Percentiles rank a stretch among this genome's conserved stretches.
These are phyloP conservation scores for Lepus europaeus DNA, from an alignment of 2,113 vertebrate species.

Conservation along the genomic window DNA sequence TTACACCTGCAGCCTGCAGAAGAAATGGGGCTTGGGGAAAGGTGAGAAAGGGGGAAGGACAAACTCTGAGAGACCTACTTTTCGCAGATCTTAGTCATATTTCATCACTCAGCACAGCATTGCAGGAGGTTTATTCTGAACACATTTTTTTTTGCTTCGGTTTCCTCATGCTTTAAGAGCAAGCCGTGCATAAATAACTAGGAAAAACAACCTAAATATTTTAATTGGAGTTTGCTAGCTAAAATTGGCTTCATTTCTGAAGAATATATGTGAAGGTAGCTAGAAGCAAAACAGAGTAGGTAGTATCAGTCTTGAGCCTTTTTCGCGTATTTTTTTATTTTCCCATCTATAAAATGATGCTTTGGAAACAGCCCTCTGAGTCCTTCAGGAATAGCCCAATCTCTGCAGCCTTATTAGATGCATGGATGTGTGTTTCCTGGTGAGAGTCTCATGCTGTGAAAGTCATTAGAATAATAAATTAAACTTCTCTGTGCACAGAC, in stretches of 20 bases:
- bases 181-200: background rate
- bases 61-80: background rate
- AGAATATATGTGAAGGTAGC: slow-evolving; percentile 63
- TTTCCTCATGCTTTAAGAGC: background rate
- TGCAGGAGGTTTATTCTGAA: background rate
- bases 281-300: slow-evolving; percentile 80
- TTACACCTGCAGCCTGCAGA: background rate
- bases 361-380: slow-evolving; percentile 85
- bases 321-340: slow-evolving; percentile 84
- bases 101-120: background rate
- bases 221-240: slow-evolving; percentile 66
- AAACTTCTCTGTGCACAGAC: slow-evolving; percentile 85
- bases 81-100: background rate
- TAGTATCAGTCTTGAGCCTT: slow-evolving; percentile 81
- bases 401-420: slow-evolving; percentile 89
- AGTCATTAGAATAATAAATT: slow-evolving; percentile 92
- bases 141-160: background rate
- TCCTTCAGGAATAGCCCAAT: slow-evolving; percentile 86
- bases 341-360: slow-evolving; percentile 86
- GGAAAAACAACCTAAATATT: slow-evolving; percentile 61
- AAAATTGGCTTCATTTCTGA: slow-evolving; percentile 75
- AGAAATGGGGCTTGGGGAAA: background rate
- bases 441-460: slow-evolving; percentile 89
- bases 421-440: slow-evolving; percentile 86
- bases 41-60: background rate